These are phyloP conservation scores for Vandiemenella viatica DNA, from an alignment of 2,888 invertebrate genomes.

Conservation along the genomic window DNA sequence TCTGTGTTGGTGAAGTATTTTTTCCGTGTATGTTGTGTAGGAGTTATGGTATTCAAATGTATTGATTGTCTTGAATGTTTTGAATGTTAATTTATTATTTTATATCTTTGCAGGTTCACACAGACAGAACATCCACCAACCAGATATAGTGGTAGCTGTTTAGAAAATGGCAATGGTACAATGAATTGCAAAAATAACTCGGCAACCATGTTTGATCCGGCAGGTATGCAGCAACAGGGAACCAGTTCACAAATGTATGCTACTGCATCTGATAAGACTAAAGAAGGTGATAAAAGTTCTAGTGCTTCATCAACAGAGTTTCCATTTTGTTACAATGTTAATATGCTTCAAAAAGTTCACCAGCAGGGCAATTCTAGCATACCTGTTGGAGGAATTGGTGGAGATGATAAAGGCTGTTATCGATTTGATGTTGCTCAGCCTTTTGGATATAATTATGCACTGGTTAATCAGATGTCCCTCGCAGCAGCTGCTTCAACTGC, in stretches of 20 bases:
- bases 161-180: conserved; percentile 7
- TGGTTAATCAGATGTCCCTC: conserved; percentile 74
- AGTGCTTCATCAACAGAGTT: conserved; percentile 25
- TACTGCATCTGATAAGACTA: conserved; percentile 5
- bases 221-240: conserved; percentile 23
- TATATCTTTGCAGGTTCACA: conserved; percentile 15
- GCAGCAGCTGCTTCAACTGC: conserved; percentile 49
- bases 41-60: too few relatives aligned
- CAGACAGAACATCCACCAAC: conserved; percentile 14
- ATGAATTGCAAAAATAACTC: conserved; percentile 12
- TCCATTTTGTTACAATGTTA: conserved; percentile 35
- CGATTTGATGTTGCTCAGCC: conserved; percentile 32
- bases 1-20: too few relatives aligned
- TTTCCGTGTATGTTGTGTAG: too few relatives aligned
- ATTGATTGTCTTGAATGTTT: neutral
- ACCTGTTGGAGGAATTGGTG: conserved; percentile 29
- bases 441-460: conserved; percentile 56
- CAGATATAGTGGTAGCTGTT: conserved; percentile 12
- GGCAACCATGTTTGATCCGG: conserved; percentile 14
- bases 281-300: conserved; percentile 9
- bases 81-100: too few relatives aligned
- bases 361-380: conserved; percentile 24
- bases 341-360: conserved; percentile 33
- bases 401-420: conserved; percentile 33
- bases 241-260: conserved; percentile 10